Percentiles rank a stretch among this genome's conserved stretches.
phyloP scores from a whole-genome alignment of 1,140 invertebrate genomes.

The Aphidius ervi region DNA sequence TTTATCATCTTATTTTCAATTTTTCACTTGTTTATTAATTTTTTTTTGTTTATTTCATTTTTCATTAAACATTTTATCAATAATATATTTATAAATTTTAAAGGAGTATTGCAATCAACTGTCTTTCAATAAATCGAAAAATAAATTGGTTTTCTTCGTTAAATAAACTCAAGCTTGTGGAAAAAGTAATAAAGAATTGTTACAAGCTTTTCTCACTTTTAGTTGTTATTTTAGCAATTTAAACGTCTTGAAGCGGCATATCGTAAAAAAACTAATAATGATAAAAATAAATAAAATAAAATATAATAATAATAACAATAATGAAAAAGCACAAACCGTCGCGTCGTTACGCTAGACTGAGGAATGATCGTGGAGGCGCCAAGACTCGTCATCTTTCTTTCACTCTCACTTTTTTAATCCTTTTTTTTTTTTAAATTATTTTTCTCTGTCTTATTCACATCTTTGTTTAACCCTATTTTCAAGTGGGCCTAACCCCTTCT shows the following conservation, averaged over 20 bases:
- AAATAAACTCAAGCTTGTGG: slow-evolving; percentile 3
- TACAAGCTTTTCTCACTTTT: slow-evolving; percentile 25
- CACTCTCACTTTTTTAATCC: slow-evolving; percentile 21
- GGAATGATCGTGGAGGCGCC: slow-evolving; percentile 50
- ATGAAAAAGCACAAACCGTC: slow-evolving; percentile 6
- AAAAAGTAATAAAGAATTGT: slow-evolving; percentile 11
- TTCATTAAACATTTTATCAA: too few species aligned
- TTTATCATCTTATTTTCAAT: too few species aligned
- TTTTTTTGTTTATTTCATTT: too few species aligned
- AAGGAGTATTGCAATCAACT: too few species aligned
- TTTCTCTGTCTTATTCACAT: slow-evolving; percentile 8
- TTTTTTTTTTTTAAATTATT: slow-evolving; percentile 19
- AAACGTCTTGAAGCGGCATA: slow-evolving; percentile 44
- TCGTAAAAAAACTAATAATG: too few species aligned
- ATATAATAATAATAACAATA: too few species aligned
- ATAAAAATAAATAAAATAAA: too few species aligned
- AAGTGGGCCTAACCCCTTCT: too few species aligned
- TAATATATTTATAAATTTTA: too few species aligned
- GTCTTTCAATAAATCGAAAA: too few species aligned
- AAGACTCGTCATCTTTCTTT: slow-evolving; percentile 27
- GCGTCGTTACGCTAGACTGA: slow-evolving; percentile 50
- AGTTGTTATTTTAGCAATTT: slow-evolving; percentile 49
- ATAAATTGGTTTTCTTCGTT: background rate
- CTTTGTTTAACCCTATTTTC: background rate
- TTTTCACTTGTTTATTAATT: too few species aligned